Conservation (phyloP, 2,888 invertebrate species). For the Timandra comae region DNA sequence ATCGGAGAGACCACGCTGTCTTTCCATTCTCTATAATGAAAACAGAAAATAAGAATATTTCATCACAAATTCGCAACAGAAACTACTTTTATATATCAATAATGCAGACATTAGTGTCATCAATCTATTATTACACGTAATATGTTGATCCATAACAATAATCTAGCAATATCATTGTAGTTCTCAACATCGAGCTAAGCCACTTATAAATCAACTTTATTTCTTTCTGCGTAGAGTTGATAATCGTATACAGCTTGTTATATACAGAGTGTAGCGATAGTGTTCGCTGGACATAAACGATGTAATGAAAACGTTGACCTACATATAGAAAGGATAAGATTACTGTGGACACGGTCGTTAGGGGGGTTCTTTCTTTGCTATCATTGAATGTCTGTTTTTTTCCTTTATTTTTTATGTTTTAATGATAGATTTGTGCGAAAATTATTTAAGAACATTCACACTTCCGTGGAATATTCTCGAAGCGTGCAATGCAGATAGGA, state of each 20-base stretch:
- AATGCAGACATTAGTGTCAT: slow-evolving; percentile 5
- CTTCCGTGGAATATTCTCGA: no score
- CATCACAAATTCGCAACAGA: slow-evolving; percentile 3
- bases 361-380: neutral
- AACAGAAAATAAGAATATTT: no score
- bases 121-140: slow-evolving; percentile 11
- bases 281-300: slow-evolving; percentile 19
- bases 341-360: neutral
- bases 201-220: no score
- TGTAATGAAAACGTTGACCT: slow-evolving; percentile 28
- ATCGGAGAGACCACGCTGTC: no score
- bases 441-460: no score
- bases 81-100: slow-evolving; percentile 2
- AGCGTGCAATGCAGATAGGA: no score
- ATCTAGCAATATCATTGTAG: slow-evolving; percentile 9
- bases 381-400: neutral
- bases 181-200: no score
- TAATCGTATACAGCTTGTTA: slow-evolving; percentile 4
- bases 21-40: no score
- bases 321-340: slow-evolving; percentile 12
- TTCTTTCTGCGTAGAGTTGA: slow-evolving; percentile 6
- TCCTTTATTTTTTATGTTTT: neutral
- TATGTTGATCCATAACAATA: slow-evolving; percentile 19
- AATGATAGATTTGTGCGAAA: no score
- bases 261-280: slow-evolving; percentile 10